Conservation (phyloP, 92 coral and sea anemone species). For the Parazoanthus atlanticus region DNA sequence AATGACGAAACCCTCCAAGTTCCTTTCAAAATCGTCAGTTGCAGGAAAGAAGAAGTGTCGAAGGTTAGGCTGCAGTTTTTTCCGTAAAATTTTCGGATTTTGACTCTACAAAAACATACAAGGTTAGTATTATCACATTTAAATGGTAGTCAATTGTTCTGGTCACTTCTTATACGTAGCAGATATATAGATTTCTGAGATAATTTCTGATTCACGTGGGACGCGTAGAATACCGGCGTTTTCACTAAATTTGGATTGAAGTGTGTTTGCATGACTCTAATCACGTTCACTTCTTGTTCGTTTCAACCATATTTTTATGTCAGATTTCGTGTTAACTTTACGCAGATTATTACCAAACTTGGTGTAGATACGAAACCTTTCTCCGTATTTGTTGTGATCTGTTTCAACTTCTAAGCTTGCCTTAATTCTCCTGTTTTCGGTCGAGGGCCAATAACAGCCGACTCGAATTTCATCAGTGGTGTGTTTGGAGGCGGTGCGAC, state of each 20-base stretch:
- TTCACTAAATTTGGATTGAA: neutral
- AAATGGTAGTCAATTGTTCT: neutral
- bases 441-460: neutral
- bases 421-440: neutral
- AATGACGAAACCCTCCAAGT: conserved; percentile 40
- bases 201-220: neutral
- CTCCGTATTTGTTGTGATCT: neutral
- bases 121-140: conserved; percentile 9
- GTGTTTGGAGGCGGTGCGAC: neutral
- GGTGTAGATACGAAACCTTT: neutral
- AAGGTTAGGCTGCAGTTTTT: neutral
- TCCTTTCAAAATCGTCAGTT: conserved; percentile 55
- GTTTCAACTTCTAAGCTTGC: too few relatives aligned
- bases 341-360: neutral
- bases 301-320: too few relatives aligned
- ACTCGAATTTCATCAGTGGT: neutral
- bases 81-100: conserved; percentile 11
- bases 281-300: neutral
- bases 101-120: conserved; percentile 3
- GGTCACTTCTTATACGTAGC: neutral
- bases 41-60: conserved; percentile 26
- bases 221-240: conserved; percentile 16
- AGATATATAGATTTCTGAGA: neutral
- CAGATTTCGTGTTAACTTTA: neutral
- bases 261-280: conserved; percentile 11